Conservation (phyloP, 2,113 vertebrate genomes). For the Leucopsar rothschildi region DNA sequence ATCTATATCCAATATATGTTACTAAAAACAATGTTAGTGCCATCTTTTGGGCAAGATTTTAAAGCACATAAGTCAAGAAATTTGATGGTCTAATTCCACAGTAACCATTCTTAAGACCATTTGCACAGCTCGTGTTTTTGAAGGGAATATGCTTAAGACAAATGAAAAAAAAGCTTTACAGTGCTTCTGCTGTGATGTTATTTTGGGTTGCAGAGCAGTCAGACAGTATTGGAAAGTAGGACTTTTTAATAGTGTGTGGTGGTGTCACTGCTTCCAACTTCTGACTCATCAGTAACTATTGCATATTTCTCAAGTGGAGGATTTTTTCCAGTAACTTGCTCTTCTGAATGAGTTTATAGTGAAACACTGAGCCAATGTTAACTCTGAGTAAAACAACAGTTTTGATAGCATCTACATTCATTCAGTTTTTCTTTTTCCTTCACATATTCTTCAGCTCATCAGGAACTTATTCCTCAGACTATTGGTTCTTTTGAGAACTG, state of each 20-base stretch:
- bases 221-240: conserved; percentile 10
- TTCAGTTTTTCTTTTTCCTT: conserved; percentile 24
- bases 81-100: conserved; percentile 16
- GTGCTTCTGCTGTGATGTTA: neutral
- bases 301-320: conserved; percentile 37
- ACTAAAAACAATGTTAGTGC: conserved; percentile 67
- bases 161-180: neutral
- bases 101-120: neutral
- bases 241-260: conserved; percentile 34
- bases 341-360: conserved; percentile 60
- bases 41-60: conserved; percentile 70
- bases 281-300: conserved; percentile 57
- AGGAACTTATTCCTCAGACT: neutral
- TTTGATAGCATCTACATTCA: conserved; percentile 26
- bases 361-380: conserved; percentile 21
- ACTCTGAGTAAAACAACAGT: conserved; percentile 20
- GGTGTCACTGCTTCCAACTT: conserved; percentile 49
- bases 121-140: neutral
- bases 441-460: neutral
- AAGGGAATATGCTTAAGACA: neutral
- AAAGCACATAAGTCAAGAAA: conserved; percentile 57
- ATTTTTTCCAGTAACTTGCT: conserved; percentile 53
- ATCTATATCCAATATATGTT: conserved; percentile 48
- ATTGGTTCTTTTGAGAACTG: neutral
- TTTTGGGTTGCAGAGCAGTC: conserved; percentile 20